Evolutionary conservation across 2,888 invertebrate genomes (phyloP).

Genomic region (Chymomyza amoena): DNA sequence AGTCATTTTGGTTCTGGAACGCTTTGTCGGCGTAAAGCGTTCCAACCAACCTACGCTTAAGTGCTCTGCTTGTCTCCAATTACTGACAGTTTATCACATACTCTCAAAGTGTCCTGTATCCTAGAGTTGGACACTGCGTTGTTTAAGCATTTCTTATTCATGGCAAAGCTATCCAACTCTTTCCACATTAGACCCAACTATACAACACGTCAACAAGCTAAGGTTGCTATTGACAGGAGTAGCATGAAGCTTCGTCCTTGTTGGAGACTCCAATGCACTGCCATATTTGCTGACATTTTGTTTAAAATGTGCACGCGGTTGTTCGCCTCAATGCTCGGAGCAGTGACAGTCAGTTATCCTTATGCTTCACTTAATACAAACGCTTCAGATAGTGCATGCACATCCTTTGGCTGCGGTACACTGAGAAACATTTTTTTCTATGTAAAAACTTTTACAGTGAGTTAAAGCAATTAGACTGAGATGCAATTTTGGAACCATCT

Average conservation of each 20-base stretch:
- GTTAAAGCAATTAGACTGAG: too few relatives aligned
- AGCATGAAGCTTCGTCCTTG: background rate
- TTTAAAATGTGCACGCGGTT: constrained; percentile 30
- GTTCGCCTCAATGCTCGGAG: constrained; percentile 12
- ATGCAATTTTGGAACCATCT: too few relatives aligned
- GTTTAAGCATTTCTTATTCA: constrained; percentile 51
- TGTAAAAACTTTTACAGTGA: too few relatives aligned
- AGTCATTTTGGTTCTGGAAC: constrained; percentile 19
- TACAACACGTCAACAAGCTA: constrained; percentile 7
- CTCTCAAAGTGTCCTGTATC: constrained; percentile 20
- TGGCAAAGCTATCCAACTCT: constrained; percentile 18
- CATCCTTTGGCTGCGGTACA: constrained; percentile 29
- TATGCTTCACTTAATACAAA: constrained; percentile 27
- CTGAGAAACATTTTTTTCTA: background rate
- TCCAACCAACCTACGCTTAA: constrained; percentile 43
- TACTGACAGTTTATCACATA: constrained; percentile 70
- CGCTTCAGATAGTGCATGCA: constrained; percentile 30
- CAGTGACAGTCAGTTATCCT: constrained; percentile 31
- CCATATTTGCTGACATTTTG: constrained; percentile 48
- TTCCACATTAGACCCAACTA: background rate
- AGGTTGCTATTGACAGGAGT: constrained; percentile 19
- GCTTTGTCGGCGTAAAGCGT: constrained; percentile 4
- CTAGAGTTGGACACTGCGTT: background rate
- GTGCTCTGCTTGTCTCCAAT: constrained; percentile 64
- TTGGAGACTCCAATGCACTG: constrained; percentile 34